These are phyloP conservation scores for Mesorhabditis spiculigera DNA, from an alignment of 2,888 invertebrate genomes.

Conservation along the genomic window DNA sequence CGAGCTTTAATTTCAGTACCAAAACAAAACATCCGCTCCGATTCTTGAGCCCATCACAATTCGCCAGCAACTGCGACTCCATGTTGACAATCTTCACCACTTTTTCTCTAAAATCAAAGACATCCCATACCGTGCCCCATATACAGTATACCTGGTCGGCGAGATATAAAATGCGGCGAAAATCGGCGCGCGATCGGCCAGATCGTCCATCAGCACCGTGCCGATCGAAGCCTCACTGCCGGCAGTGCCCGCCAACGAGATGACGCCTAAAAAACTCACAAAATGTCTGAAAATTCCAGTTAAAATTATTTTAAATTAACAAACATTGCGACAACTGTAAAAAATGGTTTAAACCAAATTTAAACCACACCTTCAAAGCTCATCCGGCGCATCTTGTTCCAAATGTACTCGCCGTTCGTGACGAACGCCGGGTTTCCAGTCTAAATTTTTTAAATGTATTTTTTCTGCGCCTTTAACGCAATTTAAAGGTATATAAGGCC, in stretches of 20 bases:
- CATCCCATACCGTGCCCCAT: slow-evolving; percentile 15
- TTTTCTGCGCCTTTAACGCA: too few relatives aligned
- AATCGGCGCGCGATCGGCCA: slow-evolving; percentile 53
- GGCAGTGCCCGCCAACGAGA: slow-evolving; percentile 24
- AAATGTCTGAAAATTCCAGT: too few relatives aligned
- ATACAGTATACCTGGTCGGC: slow-evolving; percentile 28
- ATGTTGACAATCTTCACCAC: slow-evolving; percentile 55
- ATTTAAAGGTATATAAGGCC: too few relatives aligned
- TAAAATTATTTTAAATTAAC: too few relatives aligned
- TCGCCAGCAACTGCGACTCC: slow-evolving; percentile 40
- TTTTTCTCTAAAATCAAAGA: slow-evolving; percentile 33
- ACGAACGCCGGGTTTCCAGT: slow-evolving; percentile 23
- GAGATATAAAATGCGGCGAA: slow-evolving; percentile 55
- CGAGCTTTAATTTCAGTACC: slow-evolving; percentile 14
- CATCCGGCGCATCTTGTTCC: slow-evolving; percentile 51
- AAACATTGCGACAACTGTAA: neutral
- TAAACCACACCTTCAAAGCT: slow-evolving; percentile 42
- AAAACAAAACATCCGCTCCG: slow-evolving; percentile 50
- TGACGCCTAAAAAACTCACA: neutral
- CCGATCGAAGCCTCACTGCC: slow-evolving; percentile 28
- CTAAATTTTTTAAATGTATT: neutral
- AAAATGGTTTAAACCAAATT: neutral
- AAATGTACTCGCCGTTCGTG: slow-evolving; percentile 47
- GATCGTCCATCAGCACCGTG: slow-evolving; percentile 53
- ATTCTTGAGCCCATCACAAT: slow-evolving; percentile 52